These are phyloP conservation scores for Natator depressus DNA, from an alignment of 2,113 vertebrate genomes.

Conservation along the genomic window DNA sequence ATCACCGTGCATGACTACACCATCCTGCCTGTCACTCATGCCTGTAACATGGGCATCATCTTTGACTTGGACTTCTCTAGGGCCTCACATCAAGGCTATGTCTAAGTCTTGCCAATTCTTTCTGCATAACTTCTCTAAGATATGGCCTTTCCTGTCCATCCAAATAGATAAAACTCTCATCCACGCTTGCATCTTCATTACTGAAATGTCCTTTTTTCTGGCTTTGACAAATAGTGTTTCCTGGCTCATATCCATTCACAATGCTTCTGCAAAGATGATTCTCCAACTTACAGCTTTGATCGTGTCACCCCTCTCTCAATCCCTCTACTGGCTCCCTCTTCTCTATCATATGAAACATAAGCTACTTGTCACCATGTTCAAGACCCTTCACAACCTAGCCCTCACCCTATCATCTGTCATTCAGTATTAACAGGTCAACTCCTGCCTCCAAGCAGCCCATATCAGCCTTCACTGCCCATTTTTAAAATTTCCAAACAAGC, in stretches of 20 bases:
- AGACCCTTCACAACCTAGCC: neutral
- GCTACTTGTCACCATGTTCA: neutral
- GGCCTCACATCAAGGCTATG: neutral
- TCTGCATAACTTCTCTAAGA: neutral
- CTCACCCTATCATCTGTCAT: neutral
- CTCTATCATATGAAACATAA: neutral
- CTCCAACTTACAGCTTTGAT: neutral
- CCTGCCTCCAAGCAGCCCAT: neutral
- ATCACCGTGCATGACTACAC: neutral
- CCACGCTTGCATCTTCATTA: neutral
- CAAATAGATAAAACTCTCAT: neutral
- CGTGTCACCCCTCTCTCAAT: neutral
- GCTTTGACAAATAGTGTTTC: neutral
- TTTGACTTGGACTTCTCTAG: neutral
- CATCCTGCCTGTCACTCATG: neutral
- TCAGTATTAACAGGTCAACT: neutral
- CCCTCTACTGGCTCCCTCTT: neutral
- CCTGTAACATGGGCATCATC: neutral
- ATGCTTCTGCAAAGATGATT: neutral
- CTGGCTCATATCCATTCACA: neutral
- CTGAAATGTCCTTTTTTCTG: neutral
- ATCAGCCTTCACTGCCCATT: neutral
- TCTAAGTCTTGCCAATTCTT: neutral
- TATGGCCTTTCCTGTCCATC: neutral
- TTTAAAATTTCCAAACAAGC: neutral